These are phyloP conservation scores for Taurulus bubalis DNA, from an alignment of 2,113 vertebrate species.

Conservation along the genomic window DNA sequence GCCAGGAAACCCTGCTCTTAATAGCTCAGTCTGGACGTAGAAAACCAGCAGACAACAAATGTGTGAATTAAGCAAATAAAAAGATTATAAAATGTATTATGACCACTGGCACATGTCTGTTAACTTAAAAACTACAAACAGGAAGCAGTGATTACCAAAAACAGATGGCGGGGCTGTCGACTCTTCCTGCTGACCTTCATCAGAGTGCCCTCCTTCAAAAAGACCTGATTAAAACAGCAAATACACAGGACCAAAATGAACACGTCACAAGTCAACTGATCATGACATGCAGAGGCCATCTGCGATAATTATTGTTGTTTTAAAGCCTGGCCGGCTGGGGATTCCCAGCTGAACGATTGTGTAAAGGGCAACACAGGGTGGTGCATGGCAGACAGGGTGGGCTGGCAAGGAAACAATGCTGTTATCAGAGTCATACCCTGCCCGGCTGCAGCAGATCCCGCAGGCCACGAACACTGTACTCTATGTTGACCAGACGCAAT, in stretches of 20 bases:
- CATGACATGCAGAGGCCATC: constrained; percentile 22
- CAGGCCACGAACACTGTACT: constrained; percentile 91
- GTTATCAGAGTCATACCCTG: constrained; percentile 90
- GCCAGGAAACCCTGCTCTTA: constrained; percentile 83
- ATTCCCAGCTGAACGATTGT: constrained; percentile 61
- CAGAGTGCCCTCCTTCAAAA: constrained; percentile 96
- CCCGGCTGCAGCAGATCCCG: constrained; percentile 89
- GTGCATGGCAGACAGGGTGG: constrained; percentile 54
- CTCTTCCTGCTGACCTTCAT: constrained; percentile 94
- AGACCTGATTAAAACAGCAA: constrained; percentile 83
- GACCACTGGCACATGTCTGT: neutral
- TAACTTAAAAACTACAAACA: constrained; percentile 14
- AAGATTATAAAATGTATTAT: neutral
- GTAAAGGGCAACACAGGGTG: constrained; percentile 63
- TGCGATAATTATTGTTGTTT: constrained; percentile 33
- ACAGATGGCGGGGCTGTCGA: constrained; percentile 92
- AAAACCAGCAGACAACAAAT: constrained; percentile 48
- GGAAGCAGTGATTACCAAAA: constrained; percentile 88
- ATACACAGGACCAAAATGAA: constrained; percentile 27
- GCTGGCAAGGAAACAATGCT: constrained; percentile 73
- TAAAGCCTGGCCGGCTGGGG: constrained; percentile 42
- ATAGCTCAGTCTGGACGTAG: constrained; percentile 74
- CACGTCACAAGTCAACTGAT: constrained; percentile 23
- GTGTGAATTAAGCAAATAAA: neutral
- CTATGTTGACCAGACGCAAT: constrained; percentile 93